Conservation (phyloP, 2,113 vertebrate species). For the Nansenia antarctica region DNA sequence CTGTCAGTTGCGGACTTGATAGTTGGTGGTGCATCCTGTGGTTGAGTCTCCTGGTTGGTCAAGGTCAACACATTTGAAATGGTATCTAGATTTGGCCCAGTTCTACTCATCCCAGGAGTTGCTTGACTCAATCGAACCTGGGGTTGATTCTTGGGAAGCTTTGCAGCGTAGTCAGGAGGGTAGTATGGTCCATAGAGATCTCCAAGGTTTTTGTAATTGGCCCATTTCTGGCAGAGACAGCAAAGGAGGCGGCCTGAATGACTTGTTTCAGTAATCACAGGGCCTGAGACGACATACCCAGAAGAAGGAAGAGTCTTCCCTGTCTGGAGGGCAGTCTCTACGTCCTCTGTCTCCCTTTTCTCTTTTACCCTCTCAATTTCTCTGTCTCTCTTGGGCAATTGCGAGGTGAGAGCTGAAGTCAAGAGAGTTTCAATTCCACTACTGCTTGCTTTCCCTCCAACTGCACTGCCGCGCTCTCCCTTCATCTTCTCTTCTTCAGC, state of each 20-base stretch:
- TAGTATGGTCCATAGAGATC: slow-evolving; percentile 98
- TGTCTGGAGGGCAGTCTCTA: slow-evolving; percentile 72
- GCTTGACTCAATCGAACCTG: slow-evolving; percentile 73
- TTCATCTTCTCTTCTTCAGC: slow-evolving; percentile 87
- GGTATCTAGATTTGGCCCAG: slow-evolving; percentile 56
- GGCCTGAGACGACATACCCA: slow-evolving; percentile 89
- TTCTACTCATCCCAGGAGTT: slow-evolving; percentile 49
- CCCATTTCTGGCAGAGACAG: slow-evolving; percentile 97
- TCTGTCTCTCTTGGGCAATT: slow-evolving; percentile 68
- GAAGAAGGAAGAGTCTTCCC: slow-evolving; percentile 92
- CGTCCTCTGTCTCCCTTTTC: slow-evolving; percentile 64
- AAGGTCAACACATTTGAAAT: slow-evolving; percentile 68
- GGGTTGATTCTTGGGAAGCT: slow-evolving; percentile 92
- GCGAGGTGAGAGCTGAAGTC: slow-evolving; percentile 59
- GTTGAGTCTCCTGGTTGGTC: slow-evolving; percentile 71
- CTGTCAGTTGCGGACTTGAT: slow-evolving; percentile 49
- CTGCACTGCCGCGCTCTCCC: slow-evolving; percentile 63
- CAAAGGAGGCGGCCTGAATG: slow-evolving; percentile 91
- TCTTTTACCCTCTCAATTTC: slow-evolving; percentile 60
- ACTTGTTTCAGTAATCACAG: slow-evolving; percentile 88
- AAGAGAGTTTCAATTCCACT: slow-evolving; percentile 61
- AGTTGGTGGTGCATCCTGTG: slow-evolving; percentile 52
- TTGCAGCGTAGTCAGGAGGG: slow-evolving; percentile 92
- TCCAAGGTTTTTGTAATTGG: slow-evolving; percentile 96
- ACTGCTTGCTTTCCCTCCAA: slow-evolving; percentile 56